A percentile compares a stretch with the other conserved stretches of the same genome.
Evolutionary conservation across 2,888 invertebrate genomes (phyloP).

Genomic region (Xanthorhoe spadicearia): DNA sequence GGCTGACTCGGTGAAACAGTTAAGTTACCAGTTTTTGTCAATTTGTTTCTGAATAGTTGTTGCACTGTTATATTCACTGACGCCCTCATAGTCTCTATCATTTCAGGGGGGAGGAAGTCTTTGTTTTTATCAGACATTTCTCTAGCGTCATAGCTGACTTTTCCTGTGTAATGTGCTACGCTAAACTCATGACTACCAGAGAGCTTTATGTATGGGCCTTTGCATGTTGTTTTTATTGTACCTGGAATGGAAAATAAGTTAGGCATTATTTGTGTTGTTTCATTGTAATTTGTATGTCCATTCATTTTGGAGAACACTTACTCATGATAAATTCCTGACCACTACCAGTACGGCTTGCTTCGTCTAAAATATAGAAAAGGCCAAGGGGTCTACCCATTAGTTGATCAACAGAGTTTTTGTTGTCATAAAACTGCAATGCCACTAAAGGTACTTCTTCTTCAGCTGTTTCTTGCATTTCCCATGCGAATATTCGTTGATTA

Average conservation of each 20-base stretch:
- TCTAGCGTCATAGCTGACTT: conserved; percentile 92
- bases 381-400: conserved; percentile 93
- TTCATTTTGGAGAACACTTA: conserved; percentile 58
- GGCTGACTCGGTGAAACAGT: conserved; percentile 83
- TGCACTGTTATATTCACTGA: conserved; percentile 89
- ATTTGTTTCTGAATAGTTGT: conserved; percentile 92
- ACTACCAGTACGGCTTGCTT: conserved; percentile 90
- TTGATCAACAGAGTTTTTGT: conserved; percentile 94
- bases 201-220: conserved; percentile 83
- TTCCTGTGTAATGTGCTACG: conserved; percentile 96
- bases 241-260: conserved; percentile 65
- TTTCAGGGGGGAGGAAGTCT: conserved; percentile 95
- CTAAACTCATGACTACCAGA: conserved; percentile 89
- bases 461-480: conserved; percentile 93
- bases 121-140: conserved; percentile 95
- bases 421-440: conserved; percentile 92
- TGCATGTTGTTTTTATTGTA: conserved; percentile 81
- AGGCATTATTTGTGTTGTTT: conserved; percentile 17
- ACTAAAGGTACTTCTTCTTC: conserved; percentile 91
- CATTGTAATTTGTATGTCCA: background rate
- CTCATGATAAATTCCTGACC: conserved; percentile 90
- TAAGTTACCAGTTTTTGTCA: conserved; percentile 94
- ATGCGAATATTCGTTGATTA: conserved; percentile 95
- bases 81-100: conserved; percentile 93
- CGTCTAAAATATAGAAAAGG: conserved; percentile 93